Conservation (phyloP, 92 coral and sea anemone species). For the Anthopleura xanthogrammica region DNA sequence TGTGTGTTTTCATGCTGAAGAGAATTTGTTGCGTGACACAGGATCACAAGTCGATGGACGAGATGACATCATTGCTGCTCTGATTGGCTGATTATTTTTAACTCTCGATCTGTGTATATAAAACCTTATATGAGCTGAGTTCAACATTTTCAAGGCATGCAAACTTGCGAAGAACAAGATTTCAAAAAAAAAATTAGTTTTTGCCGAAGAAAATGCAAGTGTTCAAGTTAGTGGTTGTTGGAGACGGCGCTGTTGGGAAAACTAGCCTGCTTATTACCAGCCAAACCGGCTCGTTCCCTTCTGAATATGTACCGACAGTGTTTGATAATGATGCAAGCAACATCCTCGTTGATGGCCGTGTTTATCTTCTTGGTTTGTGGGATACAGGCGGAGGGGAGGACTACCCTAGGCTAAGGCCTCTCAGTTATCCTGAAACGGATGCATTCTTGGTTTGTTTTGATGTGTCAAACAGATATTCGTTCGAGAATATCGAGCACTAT, state of each 20-base stretch:
- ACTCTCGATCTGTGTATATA: neutral
- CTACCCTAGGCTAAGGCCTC: slow-evolving; percentile 83
- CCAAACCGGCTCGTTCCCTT: slow-evolving; percentile 48
- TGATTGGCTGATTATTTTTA: slow-evolving; percentile 27
- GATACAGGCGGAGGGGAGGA: slow-evolving; percentile 91
- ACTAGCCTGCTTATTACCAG: slow-evolving; percentile 60
- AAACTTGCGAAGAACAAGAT: too few species aligned
- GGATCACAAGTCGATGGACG: too few species aligned
- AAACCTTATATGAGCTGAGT: too few species aligned
- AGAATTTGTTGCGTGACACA: slow-evolving; percentile 7
- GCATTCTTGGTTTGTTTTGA: slow-evolving; percentile 79
- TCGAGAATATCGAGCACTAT: slow-evolving; percentile 52
- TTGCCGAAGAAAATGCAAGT: slow-evolving; percentile 34
- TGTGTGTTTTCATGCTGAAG: neutral
- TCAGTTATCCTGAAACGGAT: slow-evolving; percentile 77
- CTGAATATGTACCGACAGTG: slow-evolving; percentile 77
- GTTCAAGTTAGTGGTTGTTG: slow-evolving; percentile 73
- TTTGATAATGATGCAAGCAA: slow-evolving; percentile 59
- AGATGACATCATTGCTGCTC: slow-evolving; percentile 6
- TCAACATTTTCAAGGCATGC: too few species aligned
- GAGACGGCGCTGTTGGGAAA: slow-evolving; percentile 88
- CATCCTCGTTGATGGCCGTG: slow-evolving; percentile 36
- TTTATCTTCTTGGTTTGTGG: slow-evolving; percentile 57
- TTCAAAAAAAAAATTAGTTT: neutral
- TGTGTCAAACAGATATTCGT: slow-evolving; percentile 60